These are phyloP conservation scores for Cettia cetti DNA, from an alignment of 2,113 vertebrate genomes.

Conservation along the genomic window DNA sequence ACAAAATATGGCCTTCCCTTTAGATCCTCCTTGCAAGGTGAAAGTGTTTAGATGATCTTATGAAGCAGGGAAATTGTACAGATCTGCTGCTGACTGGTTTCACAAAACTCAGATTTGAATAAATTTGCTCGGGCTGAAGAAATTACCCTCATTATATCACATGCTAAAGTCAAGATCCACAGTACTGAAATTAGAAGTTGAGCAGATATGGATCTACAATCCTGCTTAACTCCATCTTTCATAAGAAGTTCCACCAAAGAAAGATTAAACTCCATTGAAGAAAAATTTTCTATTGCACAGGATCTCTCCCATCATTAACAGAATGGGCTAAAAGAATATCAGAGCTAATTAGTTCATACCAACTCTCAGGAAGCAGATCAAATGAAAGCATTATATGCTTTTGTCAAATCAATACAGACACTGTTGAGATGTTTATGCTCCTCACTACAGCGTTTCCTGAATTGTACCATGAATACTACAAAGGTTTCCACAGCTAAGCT, in stretches of 20 bases:
- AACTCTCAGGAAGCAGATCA: background rate
- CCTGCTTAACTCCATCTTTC: background rate
- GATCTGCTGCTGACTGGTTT: background rate
- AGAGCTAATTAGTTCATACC: background rate
- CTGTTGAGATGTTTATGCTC: accelerated
- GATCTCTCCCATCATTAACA: background rate
- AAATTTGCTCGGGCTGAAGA: background rate
- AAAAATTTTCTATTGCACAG: background rate
- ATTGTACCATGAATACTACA: background rate
- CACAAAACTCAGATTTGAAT: background rate
- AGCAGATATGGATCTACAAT: background rate
- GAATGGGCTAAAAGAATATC: background rate
- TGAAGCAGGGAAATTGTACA: background rate
- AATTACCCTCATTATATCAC: background rate
- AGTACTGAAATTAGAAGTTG: background rate
- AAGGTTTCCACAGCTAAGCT: background rate
- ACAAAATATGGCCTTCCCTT: background rate
- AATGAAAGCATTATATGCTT: background rate
- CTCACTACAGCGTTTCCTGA: background rate
- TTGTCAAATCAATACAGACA: background rate
- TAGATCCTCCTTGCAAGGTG: background rate
- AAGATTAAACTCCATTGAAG: background rate
- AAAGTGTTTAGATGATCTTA: background rate
- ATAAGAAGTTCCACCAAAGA: background rate
- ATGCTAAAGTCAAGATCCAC: background rate